phyloP scores from a whole-genome alignment of 2,797 vertebrate species.

The Acipenser transmontanus region DNA sequence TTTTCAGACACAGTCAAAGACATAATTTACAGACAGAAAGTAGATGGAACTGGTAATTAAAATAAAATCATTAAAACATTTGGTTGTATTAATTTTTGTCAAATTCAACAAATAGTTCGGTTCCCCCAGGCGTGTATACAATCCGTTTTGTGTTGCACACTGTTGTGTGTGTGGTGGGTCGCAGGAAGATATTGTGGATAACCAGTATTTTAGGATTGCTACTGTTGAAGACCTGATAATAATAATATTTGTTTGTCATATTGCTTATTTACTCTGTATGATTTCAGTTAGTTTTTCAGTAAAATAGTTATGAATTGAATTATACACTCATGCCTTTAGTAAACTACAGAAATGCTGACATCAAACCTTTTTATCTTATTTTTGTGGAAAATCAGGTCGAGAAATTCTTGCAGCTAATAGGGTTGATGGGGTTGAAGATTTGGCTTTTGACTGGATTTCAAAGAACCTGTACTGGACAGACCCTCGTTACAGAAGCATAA shows the following conservation, averaged over 20 bases:
- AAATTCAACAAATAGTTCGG: background rate
- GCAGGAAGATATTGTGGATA: background rate
- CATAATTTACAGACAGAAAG: slow-evolving; percentile 90
- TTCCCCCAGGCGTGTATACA: background rate
- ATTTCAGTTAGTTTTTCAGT: no score
- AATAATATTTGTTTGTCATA: no score
- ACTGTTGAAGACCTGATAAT: no score
- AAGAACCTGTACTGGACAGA: slow-evolving; percentile 98
- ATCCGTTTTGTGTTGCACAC: background rate
- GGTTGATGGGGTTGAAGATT: slow-evolving; percentile 88
- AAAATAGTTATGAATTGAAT: no score
- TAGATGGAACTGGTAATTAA: slow-evolving; percentile 84
- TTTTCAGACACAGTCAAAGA: slow-evolving; percentile 88
- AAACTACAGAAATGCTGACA: no score
- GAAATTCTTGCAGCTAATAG: slow-evolving; percentile 85
- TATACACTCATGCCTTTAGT: no score
- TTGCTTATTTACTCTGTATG: no score
- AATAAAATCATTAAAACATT: background rate
- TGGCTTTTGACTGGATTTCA: slow-evolving; percentile 97
- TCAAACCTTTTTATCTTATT: no score
- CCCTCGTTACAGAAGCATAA: slow-evolving; percentile 80
- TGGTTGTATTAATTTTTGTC: background rate
- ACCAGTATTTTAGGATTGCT: no score
- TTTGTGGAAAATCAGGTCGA: slow-evolving; percentile 59
- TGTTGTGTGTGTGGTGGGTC: background rate